phyloP scores from a whole-genome alignment of 1,140 invertebrate genomes.

The Procambarus virginalis region DNA sequence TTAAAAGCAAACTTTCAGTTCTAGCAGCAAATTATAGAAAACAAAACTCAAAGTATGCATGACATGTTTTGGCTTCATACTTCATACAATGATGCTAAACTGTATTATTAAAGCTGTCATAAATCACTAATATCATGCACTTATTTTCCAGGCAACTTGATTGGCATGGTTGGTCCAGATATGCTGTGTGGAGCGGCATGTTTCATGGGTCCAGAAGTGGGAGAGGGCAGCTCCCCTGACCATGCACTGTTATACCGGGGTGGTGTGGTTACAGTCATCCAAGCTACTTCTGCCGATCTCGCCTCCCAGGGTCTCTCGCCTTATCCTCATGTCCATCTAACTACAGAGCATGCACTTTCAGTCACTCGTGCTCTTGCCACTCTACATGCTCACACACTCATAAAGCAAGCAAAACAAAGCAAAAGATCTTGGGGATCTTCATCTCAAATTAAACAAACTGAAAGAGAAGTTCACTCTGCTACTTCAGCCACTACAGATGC shows the following conservation, averaged over 20 bases:
- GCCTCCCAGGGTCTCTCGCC: slow-evolving; percentile 31
- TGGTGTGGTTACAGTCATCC: slow-evolving; percentile 21
- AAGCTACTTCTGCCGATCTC: slow-evolving; percentile 18
- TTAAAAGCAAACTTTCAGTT: no score
- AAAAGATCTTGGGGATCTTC: neutral
- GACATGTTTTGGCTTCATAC: no score
- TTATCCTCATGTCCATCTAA: slow-evolving; percentile 57
- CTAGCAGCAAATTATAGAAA: no score
- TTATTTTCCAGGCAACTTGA: slow-evolving; percentile 36
- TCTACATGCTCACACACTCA: slow-evolving; percentile 46
- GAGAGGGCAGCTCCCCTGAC: slow-evolving; percentile 6
- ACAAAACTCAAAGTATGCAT: no score
- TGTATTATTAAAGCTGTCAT: no score
- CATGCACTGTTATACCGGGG: slow-evolving; percentile 47
- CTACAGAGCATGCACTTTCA: slow-evolving; percentile 57
- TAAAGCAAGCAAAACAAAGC: slow-evolving; percentile 7
- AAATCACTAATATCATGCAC: neutral
- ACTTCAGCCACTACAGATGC: neutral
- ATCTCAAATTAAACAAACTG: neutral
- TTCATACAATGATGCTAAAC: no score
- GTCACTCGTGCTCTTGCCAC: slow-evolving; percentile 65
- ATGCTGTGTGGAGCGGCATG: slow-evolving; percentile 24
- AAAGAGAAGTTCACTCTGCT: neutral
- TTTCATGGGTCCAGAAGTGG: slow-evolving; percentile 28
- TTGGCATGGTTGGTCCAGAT: slow-evolving; percentile 27